These are phyloP conservation scores for Hippocampus kuda DNA, from an alignment of 2,797 vertebrate genomes.

Conservation along the genomic window DNA sequence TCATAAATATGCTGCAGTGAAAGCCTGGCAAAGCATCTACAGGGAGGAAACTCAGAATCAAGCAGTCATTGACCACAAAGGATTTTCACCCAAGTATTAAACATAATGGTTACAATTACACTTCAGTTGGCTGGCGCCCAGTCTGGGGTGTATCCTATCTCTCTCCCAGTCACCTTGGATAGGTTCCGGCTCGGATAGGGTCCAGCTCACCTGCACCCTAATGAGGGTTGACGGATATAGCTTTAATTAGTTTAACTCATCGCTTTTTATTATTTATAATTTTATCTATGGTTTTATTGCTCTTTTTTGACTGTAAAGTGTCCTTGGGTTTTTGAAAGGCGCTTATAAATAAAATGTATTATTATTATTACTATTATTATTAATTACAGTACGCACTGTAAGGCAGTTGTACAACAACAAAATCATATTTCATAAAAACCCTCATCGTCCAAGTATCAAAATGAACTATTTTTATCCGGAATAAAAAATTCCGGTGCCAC, in stretches of 20 bases:
- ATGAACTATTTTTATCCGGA: too few species aligned
- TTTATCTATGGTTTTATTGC: too few species aligned
- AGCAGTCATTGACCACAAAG: neutral
- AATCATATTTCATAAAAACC: too few species aligned
- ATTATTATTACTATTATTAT: too few species aligned
- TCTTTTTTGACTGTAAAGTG: too few species aligned
- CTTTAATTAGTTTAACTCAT: too few species aligned
- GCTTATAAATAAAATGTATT: too few species aligned
- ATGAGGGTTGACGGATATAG: neutral
- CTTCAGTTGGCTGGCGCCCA: neutral
- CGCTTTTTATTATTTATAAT: too few species aligned
- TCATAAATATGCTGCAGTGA: neutral
- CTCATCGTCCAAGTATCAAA: too few species aligned
- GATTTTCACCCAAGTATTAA: conserved; percentile 12
- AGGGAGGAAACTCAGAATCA: conserved; percentile 10
- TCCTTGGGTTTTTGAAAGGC: too few species aligned
- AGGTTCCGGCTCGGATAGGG: neutral
- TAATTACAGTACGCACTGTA: neutral
- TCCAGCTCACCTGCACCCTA: neutral
- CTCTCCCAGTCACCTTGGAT: neutral
- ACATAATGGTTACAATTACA: neutral
- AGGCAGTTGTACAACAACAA: too few species aligned
- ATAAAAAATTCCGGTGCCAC: too few species aligned
- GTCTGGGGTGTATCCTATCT: neutral
- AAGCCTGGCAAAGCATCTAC: neutral